Conservation (phyloP, 1,140 invertebrate species). For the Neodiprion pinetum region DNA sequence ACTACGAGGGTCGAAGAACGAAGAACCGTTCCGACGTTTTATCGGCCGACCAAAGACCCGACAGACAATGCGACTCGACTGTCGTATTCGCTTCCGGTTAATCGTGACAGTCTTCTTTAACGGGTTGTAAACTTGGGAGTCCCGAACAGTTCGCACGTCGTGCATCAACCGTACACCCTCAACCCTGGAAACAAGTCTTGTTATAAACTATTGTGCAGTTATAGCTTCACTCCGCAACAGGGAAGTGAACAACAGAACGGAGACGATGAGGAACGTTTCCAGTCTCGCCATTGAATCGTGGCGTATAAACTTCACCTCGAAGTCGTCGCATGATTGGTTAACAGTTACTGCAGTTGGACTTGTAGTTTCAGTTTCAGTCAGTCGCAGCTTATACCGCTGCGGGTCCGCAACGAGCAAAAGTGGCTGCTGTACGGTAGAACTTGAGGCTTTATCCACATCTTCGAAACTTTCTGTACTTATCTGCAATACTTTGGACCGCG, state of each 20-base stretch:
- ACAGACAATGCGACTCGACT: not conserved
- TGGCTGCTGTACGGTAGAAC: too few species aligned
- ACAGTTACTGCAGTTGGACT: not conserved
- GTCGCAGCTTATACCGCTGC: too few species aligned
- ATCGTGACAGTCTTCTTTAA: not conserved
- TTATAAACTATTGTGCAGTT: not conserved
- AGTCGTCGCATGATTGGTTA: not conserved
- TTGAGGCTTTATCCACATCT: too few species aligned
- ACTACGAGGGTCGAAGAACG: not conserved
- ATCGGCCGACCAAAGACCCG: not conserved
- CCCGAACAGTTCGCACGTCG: too few species aligned
- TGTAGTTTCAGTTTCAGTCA: too few species aligned
- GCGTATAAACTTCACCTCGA: not conserved
- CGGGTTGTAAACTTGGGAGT: not conserved
- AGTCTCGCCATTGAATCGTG: not conserved
- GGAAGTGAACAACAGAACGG: not conserved
- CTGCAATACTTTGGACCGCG: too few species aligned
- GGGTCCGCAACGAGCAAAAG: too few species aligned
- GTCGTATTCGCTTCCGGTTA: not conserved
- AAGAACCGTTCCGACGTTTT: not conserved
- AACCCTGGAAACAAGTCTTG: not conserved
- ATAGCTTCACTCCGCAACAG: not conserved
- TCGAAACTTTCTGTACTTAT: too few species aligned
- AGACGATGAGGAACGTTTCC: not conserved
- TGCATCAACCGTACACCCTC: not conserved